Percentiles rank a stretch among this genome's conserved stretches.
Evolutionary conservation across 2,113 vertebrate genomes (phyloP).

Genomic region (Eonycteris spelaea): DNA sequence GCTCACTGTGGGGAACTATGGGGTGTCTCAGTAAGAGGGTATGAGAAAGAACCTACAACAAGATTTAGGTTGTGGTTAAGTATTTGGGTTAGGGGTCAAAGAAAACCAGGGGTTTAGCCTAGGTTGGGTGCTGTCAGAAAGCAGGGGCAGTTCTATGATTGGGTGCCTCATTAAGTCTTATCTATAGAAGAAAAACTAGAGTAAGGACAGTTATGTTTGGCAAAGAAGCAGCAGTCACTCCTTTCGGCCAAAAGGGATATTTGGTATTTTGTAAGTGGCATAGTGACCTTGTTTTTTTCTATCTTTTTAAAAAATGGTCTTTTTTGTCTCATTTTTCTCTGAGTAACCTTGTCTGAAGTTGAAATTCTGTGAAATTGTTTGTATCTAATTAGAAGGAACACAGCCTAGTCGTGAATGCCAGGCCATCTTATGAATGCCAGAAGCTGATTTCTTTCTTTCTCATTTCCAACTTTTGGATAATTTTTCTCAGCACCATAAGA

Average conservation of each 20-base stretch:
- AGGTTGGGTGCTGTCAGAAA: neutral
- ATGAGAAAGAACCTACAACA: neutral
- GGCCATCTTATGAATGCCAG: neutral
- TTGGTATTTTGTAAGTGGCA: neutral
- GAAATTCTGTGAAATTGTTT: neutral
- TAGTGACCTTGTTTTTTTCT: neutral
- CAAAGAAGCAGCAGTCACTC: neutral
- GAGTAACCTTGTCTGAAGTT: neutral
- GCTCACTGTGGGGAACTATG: neutral
- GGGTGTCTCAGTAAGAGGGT: neutral
- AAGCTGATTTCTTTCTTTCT: neutral
- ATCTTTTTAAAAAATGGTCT: neutral
- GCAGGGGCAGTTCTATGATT: neutral
- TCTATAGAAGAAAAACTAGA: neutral
- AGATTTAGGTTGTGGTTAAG: neutral
- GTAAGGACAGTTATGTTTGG: neutral
- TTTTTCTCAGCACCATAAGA: neutral
- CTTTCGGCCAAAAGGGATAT: neutral
- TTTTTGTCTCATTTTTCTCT: slow-evolving; percentile 17
- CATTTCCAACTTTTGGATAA: neutral
- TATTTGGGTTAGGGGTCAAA: neutral
- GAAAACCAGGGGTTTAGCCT: neutral
- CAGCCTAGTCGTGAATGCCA: neutral
- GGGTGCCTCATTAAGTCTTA: neutral
- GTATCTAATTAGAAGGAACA: neutral